Base-by-base conservation (phyloP, 1,140 invertebrate species). In the Hesperophylax magnus region DNA sequence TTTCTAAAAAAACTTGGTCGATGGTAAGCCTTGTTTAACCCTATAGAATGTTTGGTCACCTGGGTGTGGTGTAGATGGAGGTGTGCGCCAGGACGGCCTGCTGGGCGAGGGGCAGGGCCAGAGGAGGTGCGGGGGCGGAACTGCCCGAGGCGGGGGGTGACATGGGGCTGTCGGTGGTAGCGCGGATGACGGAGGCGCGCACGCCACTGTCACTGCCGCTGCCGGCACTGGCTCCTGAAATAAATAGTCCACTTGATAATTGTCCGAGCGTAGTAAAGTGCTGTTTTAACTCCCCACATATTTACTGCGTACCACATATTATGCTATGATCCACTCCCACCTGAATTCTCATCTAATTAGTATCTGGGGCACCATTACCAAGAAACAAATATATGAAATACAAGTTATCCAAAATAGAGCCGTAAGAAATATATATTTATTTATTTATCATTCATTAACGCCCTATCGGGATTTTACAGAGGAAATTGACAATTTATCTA, bases 131-230 rank as follows among this genome's bases (percentile, higher is more conserved):
- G 81, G 85, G 79, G 84, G 86, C 5, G 82, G 78, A 27, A 47
- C 69, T 67, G 84, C 9, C 84, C 82, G 76, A 81, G 85, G 27
- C 89, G 7, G 95, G 94, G 0, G 96, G 94, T 1, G 94, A 96
- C 88, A 96, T 93, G 0, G 95, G 95, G 0, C 95, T 96, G 86
- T 97, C 95, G 0, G 95, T 95, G 1, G 94, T 95, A 1, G 95
- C 94, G 69, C 94, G 89, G 74, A 96, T 95, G 0, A 96, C 94
- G 60, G 91, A 93, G 0, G 92, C 93, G 58, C 94, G 88, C 85
- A 92, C 85, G 72, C 89, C 89, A 56, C 87, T 74, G 20, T 85
- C 81, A 60, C 77, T 77, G 34, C 54, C 79, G 27, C 79, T 82
- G 22, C 74, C 77, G 4, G 78, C 54, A 52, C 71, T 82, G 20